A percentile compares a stretch with the other conserved stretches of the same genome.
phyloP scores from a whole-genome alignment of 2,888 invertebrate species.

The Pheosia gnoma region DNA sequence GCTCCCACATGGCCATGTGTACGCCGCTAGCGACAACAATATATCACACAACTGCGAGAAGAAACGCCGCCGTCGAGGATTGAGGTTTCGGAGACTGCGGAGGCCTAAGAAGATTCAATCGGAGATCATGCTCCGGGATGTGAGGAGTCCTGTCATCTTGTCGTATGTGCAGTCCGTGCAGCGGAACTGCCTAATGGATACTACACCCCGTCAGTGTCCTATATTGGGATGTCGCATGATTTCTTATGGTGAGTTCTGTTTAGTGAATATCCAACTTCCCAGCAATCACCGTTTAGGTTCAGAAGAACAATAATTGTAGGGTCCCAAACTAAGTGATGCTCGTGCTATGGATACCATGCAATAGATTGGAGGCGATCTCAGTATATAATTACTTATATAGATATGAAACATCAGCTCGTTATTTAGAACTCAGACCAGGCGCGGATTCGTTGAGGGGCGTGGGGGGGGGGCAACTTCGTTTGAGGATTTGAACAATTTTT shows the following conservation, averaged over 20 bases:
- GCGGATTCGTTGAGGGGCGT: too few relatives aligned
- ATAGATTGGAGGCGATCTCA: too few relatives aligned
- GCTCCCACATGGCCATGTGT: conserved; percentile 47
- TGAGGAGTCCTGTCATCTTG: conserved; percentile 58
- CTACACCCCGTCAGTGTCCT: conserved; percentile 68
- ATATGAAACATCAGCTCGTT: too few relatives aligned
- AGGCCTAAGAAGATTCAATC: conserved; percentile 63
- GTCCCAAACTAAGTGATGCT: too few relatives aligned
- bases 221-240: conserved; percentile 66
- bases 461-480: too few relatives aligned
- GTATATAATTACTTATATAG: too few relatives aligned
- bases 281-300: too few relatives aligned
- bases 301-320: too few relatives aligned
- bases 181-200: conserved; percentile 63
- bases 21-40: conserved; percentile 67
- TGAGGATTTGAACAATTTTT: too few relatives aligned
- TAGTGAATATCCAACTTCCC: not conserved
- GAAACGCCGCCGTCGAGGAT: conserved; percentile 45
- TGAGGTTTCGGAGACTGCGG: conserved; percentile 59
- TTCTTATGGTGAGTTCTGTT: conserved; percentile 57
- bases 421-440: too few relatives aligned
- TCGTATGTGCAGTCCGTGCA: conserved; percentile 68
- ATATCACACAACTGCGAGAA: conserved; percentile 51
- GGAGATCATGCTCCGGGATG: conserved; percentile 54
- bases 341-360: too few relatives aligned